Evolutionary conservation across 2,888 invertebrate species (phyloP).

Genomic region (Leptinotarsa tumamoca): DNA sequence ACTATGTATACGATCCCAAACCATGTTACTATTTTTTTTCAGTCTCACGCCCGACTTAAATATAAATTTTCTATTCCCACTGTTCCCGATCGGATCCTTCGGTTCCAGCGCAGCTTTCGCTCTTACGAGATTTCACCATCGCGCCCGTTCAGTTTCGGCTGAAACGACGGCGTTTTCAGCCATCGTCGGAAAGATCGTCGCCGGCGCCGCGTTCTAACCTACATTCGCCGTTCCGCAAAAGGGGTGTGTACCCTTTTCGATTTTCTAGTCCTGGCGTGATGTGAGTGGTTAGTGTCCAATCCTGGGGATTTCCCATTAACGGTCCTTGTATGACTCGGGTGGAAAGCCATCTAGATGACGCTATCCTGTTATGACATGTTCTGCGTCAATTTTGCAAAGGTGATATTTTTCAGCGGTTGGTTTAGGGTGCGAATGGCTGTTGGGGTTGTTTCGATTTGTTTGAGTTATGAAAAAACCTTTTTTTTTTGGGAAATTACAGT

Average conservation of each 20-base stretch:
- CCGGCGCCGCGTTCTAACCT: conserved; percentile 25
- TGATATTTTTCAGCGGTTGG: conserved; percentile 34
- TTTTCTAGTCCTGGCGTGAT: conserved; percentile 18
- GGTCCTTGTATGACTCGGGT: background rate
- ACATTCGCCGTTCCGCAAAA: conserved; percentile 25
- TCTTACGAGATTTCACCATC: conserved; percentile 35
- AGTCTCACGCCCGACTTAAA: no score
- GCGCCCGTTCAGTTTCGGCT: conserved; percentile 42
- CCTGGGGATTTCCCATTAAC: conserved; percentile 15
- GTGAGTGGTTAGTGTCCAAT: conserved; percentile 15
- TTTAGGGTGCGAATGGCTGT: background rate
- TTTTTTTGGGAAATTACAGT: no score
- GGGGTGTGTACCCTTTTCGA: conserved; percentile 41
- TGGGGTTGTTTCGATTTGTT: background rate
- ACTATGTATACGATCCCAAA: no score
- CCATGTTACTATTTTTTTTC: no score
- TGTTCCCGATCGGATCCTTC: conserved; percentile 1
- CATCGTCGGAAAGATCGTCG: conserved; percentile 10
- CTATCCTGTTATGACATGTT: conserved; percentile 58
- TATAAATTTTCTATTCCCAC: background rate
- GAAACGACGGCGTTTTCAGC: conserved; percentile 37
- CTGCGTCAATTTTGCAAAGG: conserved; percentile 60
- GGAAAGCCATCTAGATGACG: conserved; percentile 44
- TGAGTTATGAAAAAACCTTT: no score
- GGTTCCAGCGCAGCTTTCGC: conserved; percentile 36